Evolutionary conservation across 2,113 vertebrate genomes (phyloP), one percentile per base, ranked within the genome.

Genomic region (Nipponia nippon): DNA sequence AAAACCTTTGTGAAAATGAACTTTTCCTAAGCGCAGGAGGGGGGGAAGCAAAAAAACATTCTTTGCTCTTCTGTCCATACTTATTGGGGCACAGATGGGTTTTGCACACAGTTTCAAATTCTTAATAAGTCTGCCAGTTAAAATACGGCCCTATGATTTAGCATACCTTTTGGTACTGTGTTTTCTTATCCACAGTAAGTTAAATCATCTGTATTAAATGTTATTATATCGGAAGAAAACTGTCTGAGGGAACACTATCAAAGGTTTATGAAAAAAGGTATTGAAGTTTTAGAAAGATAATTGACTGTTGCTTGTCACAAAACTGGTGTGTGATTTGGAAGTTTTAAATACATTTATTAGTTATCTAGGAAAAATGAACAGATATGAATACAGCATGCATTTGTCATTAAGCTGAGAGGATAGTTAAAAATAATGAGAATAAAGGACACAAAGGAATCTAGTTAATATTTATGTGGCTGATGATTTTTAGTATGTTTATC

Each of bases 11-110:
- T 36, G 59, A 77, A 84, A 79, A 94, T n/a, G 4, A 75, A 38
- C 7, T 58, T 87, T 9, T 62, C 17, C 25, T 59, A 38, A 67
- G 13, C 9, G 42, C 6, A 9, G 20, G 8, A 11, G 1, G 16
- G 1, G 1, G 0, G 1, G 5, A 16, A 16, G 32, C 8, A 50
- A 71, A 30, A 27, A 26, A 1, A 0, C 3, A 30, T 19, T 58
- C 9, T 26, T 63, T 83, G 13, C 5, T 52, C 11, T 61, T 76
- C 55, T 70, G 9, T 81, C 32, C 22, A 29, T 75, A 66, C 11
- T 79, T 75, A 38, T 4, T 72, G 30, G 19, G 5, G 7, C 50
- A 67, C 55, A 87, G 77, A 53, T 29, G 6, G 3, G 4, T 79
- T 90, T 61, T 77, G 20, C 21, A 30, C 27, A 38, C 3, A 13